Percentiles rank a stretch among this genome's conserved stretches.
phyloP scores from a whole-genome alignment of 1,140 invertebrate species.

The Chironomus striatipennis region DNA sequence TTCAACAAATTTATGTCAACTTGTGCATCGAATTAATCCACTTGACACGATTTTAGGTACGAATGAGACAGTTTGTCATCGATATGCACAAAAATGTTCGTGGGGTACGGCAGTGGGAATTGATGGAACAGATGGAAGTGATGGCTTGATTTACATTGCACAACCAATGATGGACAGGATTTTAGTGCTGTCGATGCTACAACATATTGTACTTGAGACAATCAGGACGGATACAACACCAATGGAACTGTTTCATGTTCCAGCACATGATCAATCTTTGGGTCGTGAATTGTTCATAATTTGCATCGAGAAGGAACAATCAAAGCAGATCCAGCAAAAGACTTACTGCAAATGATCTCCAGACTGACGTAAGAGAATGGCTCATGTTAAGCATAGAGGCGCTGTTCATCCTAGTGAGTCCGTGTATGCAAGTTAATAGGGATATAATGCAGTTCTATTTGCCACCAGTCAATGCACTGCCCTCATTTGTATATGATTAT shows the following conservation, averaged over 20 bases:
- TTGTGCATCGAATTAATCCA: slow-evolving; percentile 62
- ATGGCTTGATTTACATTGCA: slow-evolving; percentile 64
- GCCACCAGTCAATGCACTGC: not conserved
- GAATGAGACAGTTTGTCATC: slow-evolving; percentile 64
- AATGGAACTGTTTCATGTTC: slow-evolving; percentile 62
- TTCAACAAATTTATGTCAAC: slow-evolving; percentile 62
- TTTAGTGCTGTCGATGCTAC: slow-evolving; percentile 61
- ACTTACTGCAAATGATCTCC: slow-evolving; percentile 68
- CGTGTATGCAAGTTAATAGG: slow-evolving; percentile 68
- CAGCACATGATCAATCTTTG: slow-evolving; percentile 70
- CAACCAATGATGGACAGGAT: slow-evolving; percentile 65
- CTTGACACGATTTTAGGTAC: slow-evolving; percentile 68
- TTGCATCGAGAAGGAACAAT: slow-evolving; percentile 41
- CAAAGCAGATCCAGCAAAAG: slow-evolving; percentile 50
- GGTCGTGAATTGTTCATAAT: slow-evolving; percentile 68
- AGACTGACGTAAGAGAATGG: slow-evolving; percentile 64
- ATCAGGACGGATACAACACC: slow-evolving; percentile 66
- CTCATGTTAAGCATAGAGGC: slow-evolving; percentile 60
- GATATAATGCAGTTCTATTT: not conserved
- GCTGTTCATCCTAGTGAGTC: slow-evolving; percentile 71
- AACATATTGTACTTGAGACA: slow-evolving; percentile 65
- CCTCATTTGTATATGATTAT: slow-evolving; percentile 45
- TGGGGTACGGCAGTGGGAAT: slow-evolving; percentile 64
- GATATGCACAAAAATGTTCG: slow-evolving; percentile 52
- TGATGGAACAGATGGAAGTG: slow-evolving; percentile 28